These are phyloP conservation scores for Grallaria varia DNA, from an alignment of 2,113 vertebrate genomes.

Conservation along the genomic window DNA sequence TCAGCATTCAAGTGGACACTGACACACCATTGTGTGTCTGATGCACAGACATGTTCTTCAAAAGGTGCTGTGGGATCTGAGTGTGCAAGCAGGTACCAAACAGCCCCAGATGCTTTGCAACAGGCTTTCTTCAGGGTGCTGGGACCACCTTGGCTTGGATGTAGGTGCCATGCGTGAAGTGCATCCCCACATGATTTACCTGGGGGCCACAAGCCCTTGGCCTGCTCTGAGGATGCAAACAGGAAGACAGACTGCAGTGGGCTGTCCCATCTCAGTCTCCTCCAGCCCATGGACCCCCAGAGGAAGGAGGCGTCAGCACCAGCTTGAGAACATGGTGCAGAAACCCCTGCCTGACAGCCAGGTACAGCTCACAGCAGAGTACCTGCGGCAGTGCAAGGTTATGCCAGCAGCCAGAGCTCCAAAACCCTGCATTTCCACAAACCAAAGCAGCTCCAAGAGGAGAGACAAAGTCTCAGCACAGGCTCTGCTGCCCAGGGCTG, in stretches of 20 bases:
- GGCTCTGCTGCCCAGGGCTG: background rate
- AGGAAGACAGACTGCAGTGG: accelerated
- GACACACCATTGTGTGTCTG: background rate
- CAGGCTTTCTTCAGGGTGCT: accelerated
- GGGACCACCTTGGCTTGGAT: background rate
- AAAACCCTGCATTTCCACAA: accelerated
- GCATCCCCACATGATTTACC: accelerated
- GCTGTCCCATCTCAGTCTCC: accelerated
- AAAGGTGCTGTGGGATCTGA: background rate
- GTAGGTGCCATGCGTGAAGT: background rate
- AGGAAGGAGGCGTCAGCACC: accelerated
- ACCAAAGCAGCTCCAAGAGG: background rate
- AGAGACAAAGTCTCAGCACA: background rate
- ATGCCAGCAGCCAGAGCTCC: background rate
- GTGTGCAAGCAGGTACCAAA: accelerated
- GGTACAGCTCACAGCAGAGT: accelerated
- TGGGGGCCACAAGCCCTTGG: background rate
- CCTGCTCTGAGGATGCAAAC: background rate
- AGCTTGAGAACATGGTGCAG: accelerated
- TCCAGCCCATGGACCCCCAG: accelerated
- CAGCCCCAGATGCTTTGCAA: accelerated
- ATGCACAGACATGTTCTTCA: accelerated
- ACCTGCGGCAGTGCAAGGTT: accelerated
- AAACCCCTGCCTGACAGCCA: background rate
- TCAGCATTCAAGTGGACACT: background rate